phyloP scores from a whole-genome alignment of 2,797 vertebrate species.

The Heterohyrax brucei region DNA sequence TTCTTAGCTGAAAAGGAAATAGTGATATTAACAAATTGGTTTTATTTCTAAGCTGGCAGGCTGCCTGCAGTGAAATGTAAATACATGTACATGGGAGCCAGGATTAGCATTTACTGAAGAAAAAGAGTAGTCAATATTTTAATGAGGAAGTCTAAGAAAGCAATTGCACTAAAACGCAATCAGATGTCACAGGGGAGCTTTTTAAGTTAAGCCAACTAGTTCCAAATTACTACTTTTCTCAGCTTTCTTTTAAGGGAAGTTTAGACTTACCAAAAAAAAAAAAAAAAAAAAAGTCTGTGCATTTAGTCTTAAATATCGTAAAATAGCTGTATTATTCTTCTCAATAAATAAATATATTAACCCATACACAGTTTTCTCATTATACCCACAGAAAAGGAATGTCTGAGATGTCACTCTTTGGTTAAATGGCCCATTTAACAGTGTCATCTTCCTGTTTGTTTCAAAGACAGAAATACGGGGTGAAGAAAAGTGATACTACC shows the following conservation, averaged over 20 bases:
- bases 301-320: conserved; percentile 85
- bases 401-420: conserved; percentile 54
- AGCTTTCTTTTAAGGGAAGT: conserved; percentile 84
- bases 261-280: conserved; percentile 81
- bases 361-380: conserved; percentile 71
- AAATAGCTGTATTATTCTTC: conserved; percentile 83
- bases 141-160: conserved; percentile 86
- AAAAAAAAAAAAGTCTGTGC: conserved; percentile 22
- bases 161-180: conserved; percentile 81
- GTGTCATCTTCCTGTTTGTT: conserved; percentile 67
- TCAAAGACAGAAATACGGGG: conserved; percentile 65
- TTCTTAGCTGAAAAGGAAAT: conserved; percentile 83
- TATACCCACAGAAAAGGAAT: conserved; percentile 65
- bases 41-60: conserved; percentile 85
- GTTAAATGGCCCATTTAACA: conserved; percentile 72
- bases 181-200: conserved; percentile 82
- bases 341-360: conserved; percentile 80
- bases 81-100: conserved; percentile 80
- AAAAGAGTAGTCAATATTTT: conserved; percentile 85
- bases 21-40: conserved; percentile 85
- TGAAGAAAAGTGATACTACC: conserved; percentile 52
- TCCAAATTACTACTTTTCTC: conserved; percentile 83
- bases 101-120: conserved; percentile 79
- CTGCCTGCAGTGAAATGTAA: conserved; percentile 82
- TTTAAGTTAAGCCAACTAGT: conserved; percentile 85